Evolutionary conservation across 2,888 invertebrate species (phyloP), one percentile per base, ranked within the genome.

Genomic region (Aromia moschata): DNA sequence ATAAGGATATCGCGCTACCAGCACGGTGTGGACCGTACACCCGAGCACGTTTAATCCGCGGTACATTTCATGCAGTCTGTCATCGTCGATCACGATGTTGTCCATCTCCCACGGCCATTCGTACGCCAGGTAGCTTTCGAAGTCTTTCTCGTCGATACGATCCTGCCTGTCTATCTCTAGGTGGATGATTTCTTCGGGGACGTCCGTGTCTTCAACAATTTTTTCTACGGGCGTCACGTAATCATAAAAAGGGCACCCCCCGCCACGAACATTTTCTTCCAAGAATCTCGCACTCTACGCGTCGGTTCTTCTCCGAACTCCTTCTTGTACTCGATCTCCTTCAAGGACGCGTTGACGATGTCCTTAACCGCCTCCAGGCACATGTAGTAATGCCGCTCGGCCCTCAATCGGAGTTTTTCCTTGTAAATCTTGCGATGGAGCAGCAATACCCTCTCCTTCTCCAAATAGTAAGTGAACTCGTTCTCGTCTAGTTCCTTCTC

Each of bases 181-280:
- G 20, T 80, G 76, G 49, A 83, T 73, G 38, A 83, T 80, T 73
- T 83, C 81, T 71, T 84, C 84, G 56, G 77, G 74, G 65, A 80
- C 78, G 1, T 73, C 58, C 38, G 78, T 74, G 62, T 80, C 75
- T 65, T 81, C 81, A 1, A 76, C 55, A 4, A 79, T 67, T 10
- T 74, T 67, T 71, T 84, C 83, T 44, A 81, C 75, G 11, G 84
- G 81, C 18, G 81, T 76, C 1, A 83, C 62, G 49, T 82, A 73
- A 65, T 84, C 84, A 69, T 85, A 83, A 57, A 88, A 83, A 2
- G 86, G 82, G n/a, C n/a, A n/a, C n/a, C n/a, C n/a, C n/a, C 80
- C 65, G 82, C 84, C 40, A 82, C 77, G 71, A 86, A 88, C 40
- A 87, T 76, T 14, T 77, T 77, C 71, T 84, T 85, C 85, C 87